phyloP scores from a whole-genome alignment of 2,797 vertebrate species.

The Protonibea diacanthus region DNA sequence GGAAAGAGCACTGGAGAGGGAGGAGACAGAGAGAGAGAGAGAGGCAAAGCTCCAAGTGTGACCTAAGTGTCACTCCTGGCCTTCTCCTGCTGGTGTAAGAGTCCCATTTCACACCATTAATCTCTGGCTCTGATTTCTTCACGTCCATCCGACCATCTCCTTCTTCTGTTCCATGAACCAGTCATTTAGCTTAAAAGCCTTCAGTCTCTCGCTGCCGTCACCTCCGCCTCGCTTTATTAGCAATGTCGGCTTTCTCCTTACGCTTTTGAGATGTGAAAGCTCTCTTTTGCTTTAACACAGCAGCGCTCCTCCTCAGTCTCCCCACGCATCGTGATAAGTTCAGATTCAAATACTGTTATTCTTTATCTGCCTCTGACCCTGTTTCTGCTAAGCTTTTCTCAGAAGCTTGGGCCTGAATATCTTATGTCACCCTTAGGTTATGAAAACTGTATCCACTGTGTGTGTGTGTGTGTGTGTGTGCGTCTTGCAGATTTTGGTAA shows the following conservation, averaged over 20 bases:
- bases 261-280: slow-evolving; percentile 45
- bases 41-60: slow-evolving; percentile 55
- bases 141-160: slow-evolving; percentile 24
- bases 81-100: slow-evolving; percentile 26
- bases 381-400: slow-evolving; percentile 54
- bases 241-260: slow-evolving; percentile 15
- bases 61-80: slow-evolving; percentile 48
- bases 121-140: slow-evolving; percentile 41
- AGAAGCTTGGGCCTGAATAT: slow-evolving; percentile 41
- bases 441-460: slow-evolving; percentile 37
- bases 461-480: slow-evolving; percentile 38
- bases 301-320: slow-evolving; percentile 34
- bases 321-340: slow-evolving; percentile 29
- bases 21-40: slow-evolving; percentile 18
- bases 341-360: slow-evolving; percentile 50
- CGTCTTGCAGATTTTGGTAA: slow-evolving; percentile 31
- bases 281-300: slow-evolving; percentile 7
- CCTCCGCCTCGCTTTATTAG: slow-evolving; percentile 28
- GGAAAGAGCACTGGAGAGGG: slow-evolving; percentile 17
- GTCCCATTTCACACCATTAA: slow-evolving; percentile 57
- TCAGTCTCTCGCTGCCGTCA: not conserved
- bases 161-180: not conserved
- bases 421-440: slow-evolving; percentile 54
- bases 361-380: slow-evolving; percentile 62
- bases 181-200: slow-evolving; percentile 51